Evolutionary conservation across 2,113 vertebrate genomes (phyloP).

Genomic region (Sapajus apella): DNA sequence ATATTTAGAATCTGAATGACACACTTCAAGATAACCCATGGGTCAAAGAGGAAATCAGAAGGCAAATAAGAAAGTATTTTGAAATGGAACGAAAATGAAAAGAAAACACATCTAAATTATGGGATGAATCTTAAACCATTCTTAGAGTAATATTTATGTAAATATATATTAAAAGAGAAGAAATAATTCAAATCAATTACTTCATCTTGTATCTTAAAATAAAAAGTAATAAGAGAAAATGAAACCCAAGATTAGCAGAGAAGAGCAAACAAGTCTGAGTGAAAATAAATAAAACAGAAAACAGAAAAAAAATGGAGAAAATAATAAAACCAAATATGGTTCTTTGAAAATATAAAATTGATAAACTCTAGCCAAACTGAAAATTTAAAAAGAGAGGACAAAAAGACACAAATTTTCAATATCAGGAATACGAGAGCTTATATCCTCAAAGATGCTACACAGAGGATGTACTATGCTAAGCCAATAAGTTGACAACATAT

Average conservation of each 20-base stretch:
- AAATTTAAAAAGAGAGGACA: neutral
- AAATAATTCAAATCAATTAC: neutral
- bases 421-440: neutral
- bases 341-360: neutral
- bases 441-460: neutral
- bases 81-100: neutral
- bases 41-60: neutral
- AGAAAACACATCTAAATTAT: neutral
- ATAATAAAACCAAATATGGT: neutral
- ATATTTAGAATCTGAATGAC: neutral
- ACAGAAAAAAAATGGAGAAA: neutral
- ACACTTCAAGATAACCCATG: neutral
- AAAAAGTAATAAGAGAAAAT: neutral
- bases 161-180: neutral
- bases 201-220: neutral
- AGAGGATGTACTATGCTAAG: neutral
- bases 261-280: neutral
- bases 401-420: neutral
- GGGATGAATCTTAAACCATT: neutral
- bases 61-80: neutral
- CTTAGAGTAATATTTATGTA: neutral
- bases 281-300: neutral
- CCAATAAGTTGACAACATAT: neutral
- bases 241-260: neutral
- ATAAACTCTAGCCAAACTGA: neutral